phyloP scores from a whole-genome alignment of 2,113 vertebrate genomes.

The Spheniscus mendiculus region DNA sequence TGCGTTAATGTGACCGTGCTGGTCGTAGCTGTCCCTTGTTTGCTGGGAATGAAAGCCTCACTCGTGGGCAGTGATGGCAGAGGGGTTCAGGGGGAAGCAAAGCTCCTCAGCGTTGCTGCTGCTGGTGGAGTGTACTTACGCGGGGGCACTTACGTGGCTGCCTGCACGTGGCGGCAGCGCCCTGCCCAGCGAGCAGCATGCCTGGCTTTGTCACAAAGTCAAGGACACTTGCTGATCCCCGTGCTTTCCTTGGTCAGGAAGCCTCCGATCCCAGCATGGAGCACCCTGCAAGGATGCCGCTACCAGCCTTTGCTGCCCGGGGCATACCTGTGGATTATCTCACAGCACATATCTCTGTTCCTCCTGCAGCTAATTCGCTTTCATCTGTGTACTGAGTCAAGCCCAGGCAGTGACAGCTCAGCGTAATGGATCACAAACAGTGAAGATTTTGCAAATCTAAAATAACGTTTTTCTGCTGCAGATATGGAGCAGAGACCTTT shows the following conservation, averaged over 20 bases:
- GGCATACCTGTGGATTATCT: neutral
- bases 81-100: neutral
- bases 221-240: neutral
- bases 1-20: neutral
- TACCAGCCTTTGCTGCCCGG: neutral
- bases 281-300: conserved; percentile 4
- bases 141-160: neutral
- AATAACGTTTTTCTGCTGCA: neutral
- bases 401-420: neutral
- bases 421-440: neutral
- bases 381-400: neutral
- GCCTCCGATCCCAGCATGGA: neutral
- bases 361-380: neutral
- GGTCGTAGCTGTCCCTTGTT: neutral
- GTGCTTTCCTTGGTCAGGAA: neutral
- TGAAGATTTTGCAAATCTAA: conserved; percentile 22
- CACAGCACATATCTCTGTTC: neutral
- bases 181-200: neutral
- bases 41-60: neutral
- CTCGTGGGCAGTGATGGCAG: rapidly evolving
- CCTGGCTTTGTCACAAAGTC: neutral
- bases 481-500: rapidly evolving
- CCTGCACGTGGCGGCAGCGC: neutral
- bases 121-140: neutral
- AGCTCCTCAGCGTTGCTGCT: neutral